Conservation (phyloP, 1,140 invertebrate species). For the Drosophila yakuba region DNA sequence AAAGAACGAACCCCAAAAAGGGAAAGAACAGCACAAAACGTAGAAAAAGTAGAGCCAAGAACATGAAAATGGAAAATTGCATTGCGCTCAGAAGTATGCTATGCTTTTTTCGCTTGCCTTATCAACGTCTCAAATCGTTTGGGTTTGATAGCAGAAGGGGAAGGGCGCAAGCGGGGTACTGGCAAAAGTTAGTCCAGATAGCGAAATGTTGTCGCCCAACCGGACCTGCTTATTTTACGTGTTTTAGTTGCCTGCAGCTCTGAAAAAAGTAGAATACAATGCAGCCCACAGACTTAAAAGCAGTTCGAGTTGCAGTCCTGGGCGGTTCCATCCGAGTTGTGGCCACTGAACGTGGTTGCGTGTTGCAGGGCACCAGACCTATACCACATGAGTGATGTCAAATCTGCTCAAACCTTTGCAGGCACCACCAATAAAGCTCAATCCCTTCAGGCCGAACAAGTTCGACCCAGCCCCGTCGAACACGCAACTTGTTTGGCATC, state of each 20-base stretch:
- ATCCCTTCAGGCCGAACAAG: neutral
- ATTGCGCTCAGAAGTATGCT: slow-evolving; percentile 53
- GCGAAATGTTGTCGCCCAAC: slow-evolving; percentile 50
- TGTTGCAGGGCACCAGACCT: slow-evolving; percentile 22
- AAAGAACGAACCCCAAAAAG: slow-evolving; percentile 19
- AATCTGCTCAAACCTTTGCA: slow-evolving; percentile 7
- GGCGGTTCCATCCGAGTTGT: slow-evolving; percentile 39
- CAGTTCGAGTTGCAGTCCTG: slow-evolving; percentile 44
- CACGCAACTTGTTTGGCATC: slow-evolving; percentile 19
- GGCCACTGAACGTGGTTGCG: slow-evolving; percentile 6
- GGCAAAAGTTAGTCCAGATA: slow-evolving; percentile 66
- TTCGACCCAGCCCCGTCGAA: neutral
- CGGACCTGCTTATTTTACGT: slow-evolving; percentile 19
- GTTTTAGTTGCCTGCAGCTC: slow-evolving; percentile 7
- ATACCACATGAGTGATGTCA: neutral
- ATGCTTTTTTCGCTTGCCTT: slow-evolving; percentile 42
- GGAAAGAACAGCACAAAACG: slow-evolving; percentile 1
- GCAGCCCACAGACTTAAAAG: slow-evolving; percentile 7
- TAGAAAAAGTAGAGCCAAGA: slow-evolving; percentile 13
- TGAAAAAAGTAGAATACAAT: neutral
- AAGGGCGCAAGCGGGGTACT: slow-evolving; percentile 3
- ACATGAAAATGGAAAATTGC: slow-evolving; percentile 53
- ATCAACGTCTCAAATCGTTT: slow-evolving; percentile 64
- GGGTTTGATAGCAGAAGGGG: neutral
- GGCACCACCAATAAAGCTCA: slow-evolving; percentile 15